phyloP scores from a whole-genome alignment of 2,888 invertebrate genomes.

The Callinectes sapidus region DNA sequence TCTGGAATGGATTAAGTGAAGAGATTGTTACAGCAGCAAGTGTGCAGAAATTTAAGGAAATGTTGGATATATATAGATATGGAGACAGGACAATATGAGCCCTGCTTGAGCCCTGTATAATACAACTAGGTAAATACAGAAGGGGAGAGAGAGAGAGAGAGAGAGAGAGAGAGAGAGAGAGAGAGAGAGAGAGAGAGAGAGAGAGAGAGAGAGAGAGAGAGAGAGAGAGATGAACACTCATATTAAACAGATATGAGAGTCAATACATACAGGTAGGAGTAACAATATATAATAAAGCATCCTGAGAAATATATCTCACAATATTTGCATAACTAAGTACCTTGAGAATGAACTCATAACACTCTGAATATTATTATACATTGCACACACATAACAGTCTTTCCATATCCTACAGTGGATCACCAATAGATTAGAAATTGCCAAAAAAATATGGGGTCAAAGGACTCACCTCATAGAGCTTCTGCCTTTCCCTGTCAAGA shows the following conservation, averaged over 20 bases:
- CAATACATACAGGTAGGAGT: no score
- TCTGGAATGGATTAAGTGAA: no score
- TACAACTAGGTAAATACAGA: no score
- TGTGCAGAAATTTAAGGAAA: no score
- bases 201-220: no score
- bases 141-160: not conserved
- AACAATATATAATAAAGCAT: no score
- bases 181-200: no score
- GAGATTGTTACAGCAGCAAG: no score
- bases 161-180: not conserved
- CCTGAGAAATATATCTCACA: not conserved
- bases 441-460: not conserved
- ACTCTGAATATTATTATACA: not conserved
- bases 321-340: not conserved
- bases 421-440: not conserved
- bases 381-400: not conserved
- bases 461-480: conserved; percentile 86
- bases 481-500: conserved; percentile 89
- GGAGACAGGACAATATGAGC: no score
- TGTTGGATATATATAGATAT: no score
- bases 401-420: not conserved
- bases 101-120: no score
- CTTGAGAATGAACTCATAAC: not conserved
- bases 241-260: not conserved
- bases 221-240: not conserved